Evolutionary conservation across 2,797 vertebrate species (phyloP).

Genomic region (Pelodytes ibericus): DNA sequence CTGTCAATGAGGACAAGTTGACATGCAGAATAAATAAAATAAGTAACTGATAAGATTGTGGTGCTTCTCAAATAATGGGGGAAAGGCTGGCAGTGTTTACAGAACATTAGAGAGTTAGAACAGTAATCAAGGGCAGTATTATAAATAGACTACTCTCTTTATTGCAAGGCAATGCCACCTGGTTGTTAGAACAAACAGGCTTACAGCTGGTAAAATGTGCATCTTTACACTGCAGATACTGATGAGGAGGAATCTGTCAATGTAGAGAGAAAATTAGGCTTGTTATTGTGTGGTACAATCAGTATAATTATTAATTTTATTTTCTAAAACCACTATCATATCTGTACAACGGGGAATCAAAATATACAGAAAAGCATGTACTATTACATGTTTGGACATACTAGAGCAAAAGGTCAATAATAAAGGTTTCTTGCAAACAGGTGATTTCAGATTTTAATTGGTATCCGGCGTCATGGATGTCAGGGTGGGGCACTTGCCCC

Average conservation of each 20-base stretch:
- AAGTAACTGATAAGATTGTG: constrained; percentile 16
- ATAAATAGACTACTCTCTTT: constrained; percentile 33
- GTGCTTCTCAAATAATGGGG: constrained; percentile 22
- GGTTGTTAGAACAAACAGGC: constrained; percentile 42
- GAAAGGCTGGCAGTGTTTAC: background rate
- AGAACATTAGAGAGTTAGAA: constrained; percentile 27
- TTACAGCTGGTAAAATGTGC: constrained; percentile 44
- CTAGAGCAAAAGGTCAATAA: too few relatives aligned
- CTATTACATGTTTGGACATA: too few relatives aligned
- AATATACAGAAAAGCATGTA: too few relatives aligned
- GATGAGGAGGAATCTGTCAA: constrained; percentile 26
- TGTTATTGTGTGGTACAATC: background rate
- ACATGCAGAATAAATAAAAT: constrained; percentile 13
- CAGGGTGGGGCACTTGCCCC: too few relatives aligned
- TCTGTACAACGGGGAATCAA: too few relatives aligned
- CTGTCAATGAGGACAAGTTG: too few relatives aligned
- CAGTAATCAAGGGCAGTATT: constrained; percentile 29
- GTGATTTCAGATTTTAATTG: too few relatives aligned
- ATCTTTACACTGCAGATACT: constrained; percentile 25
- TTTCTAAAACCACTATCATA: too few relatives aligned
- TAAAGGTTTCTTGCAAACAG: too few relatives aligned
- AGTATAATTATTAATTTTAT: too few relatives aligned
- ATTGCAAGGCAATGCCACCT: constrained; percentile 31
- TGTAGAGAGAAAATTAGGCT: constrained; percentile 22
- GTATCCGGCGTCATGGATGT: too few relatives aligned